Evolutionary conservation across 1,140 invertebrate genomes (phyloP).

Genomic region (Whitmania pigra): DNA sequence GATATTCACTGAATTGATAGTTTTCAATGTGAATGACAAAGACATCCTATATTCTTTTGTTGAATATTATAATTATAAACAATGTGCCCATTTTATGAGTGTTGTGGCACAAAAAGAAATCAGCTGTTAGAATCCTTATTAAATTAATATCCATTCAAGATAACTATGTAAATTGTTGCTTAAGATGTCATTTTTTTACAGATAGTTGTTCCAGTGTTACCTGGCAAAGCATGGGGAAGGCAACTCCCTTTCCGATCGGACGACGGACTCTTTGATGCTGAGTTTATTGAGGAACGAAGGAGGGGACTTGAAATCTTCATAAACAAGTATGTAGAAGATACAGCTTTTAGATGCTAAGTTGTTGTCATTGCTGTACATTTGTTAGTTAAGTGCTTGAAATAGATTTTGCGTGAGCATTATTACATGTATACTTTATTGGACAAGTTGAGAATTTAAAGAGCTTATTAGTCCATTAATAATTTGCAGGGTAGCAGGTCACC

Average conservation of each 20-base stretch:
- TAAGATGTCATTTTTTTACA: slow-evolving; percentile 34
- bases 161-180: no score
- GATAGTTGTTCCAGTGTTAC: slow-evolving; percentile 94
- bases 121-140: no score
- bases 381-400: neutral
- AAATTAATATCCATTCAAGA: no score
- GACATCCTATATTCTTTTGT: no score
- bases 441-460: neutral
- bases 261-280: slow-evolving; percentile 98
- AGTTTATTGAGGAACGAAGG: slow-evolving; percentile 95
- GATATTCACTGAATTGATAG: no score
- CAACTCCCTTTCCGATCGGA: slow-evolving; percentile 94
- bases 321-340: slow-evolving; percentile 60
- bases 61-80: no score
- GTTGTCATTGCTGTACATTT: neutral
- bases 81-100: no score
- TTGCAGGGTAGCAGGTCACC: slow-evolving; percentile 90
- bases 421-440: neutral
- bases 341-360: neutral
- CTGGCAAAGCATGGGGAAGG: slow-evolving; percentile 93
- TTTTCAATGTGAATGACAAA: no score
- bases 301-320: slow-evolving; percentile 96
- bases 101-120: no score
- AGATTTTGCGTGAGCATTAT: neutral
- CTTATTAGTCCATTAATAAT: slow-evolving; percentile 20